Evolutionary conservation across 2,797 vertebrate species (phyloP), one percentile per base, ranked within the genome.

Genomic region (Tragopan temminckii): DNA sequence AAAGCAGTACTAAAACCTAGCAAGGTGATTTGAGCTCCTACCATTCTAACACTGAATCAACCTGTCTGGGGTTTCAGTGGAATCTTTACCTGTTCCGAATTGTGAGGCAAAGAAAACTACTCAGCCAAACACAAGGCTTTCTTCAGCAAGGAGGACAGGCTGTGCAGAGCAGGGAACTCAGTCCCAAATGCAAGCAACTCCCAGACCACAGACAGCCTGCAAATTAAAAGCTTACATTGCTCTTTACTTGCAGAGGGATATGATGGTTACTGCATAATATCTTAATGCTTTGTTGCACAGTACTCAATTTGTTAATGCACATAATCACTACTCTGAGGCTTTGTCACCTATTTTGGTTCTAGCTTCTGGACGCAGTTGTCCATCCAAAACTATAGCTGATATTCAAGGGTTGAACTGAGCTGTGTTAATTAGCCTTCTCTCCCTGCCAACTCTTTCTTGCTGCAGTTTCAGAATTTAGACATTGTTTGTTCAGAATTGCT

Each of bases 401-500:
- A 72, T 81, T 85, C 69, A 76, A 79, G n/a, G 23, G 38, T 66
- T 90, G 45, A 72, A 17, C 18, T 35, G 42, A 66, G 12, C 29
- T 16, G 1, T 46, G 38, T 46, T 75, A 83, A 62, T 80, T 85
- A 69, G 35, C 5, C 31, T 52, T 80, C 57, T 78, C 8, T 71
- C 58, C 33, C 42, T 84, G 62, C 7, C 38, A 84, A n/a, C 7
- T 63, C 25, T 9, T 72, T 72, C 42, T 79, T 88, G 42, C 50
- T 76, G 59, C 50, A 84, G 42, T 79, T 76, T 46, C 58, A 57
- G 80, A 85, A 50, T 71, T 91, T 79, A 83, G 53, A 50, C 27
- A 45, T 16, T 50, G 24, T 67, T 89, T 70, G 10, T 77, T 94
- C 71, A 68, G 74, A 95, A 57, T 89, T 59, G 46, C 68, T 82